These are phyloP conservation scores for Stegana nigrithorax DNA, from an alignment of 2,888 invertebrate genomes.

Conservation along the genomic window DNA sequence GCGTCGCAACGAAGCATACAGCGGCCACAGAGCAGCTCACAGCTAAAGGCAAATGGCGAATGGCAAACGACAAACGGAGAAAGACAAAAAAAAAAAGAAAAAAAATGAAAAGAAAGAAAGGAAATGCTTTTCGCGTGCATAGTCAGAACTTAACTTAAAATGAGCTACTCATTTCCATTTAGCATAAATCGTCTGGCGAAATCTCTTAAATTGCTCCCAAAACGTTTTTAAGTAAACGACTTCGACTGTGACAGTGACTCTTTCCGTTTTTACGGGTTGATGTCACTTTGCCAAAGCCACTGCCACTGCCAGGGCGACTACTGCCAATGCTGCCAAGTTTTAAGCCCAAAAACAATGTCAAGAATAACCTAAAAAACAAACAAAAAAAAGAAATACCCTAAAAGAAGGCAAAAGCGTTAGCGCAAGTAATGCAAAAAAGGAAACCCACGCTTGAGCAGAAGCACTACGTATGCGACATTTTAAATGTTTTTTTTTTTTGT, in stretches of 20 bases:
- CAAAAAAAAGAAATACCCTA: not conserved
- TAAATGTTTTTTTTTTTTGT: not conserved
- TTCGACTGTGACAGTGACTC: constrained; percentile 33
- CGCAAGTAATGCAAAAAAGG: not conserved
- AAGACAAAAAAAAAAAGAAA: not conserved
- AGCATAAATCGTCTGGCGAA: constrained; percentile 49
- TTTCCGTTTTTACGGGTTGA: no score
- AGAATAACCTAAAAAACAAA: no score
- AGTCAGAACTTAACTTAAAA: no score
- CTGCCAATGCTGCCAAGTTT: no score
- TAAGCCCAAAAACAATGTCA: no score
- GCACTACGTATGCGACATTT: not conserved
- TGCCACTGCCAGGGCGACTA: no score
- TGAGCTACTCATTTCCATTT: constrained; percentile 14
- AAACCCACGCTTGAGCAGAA: not conserved
- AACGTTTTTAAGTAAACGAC: constrained; percentile 48
- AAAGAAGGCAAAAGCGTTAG: not conserved
- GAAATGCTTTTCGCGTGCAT: not conserved
- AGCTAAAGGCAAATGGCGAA: no score
- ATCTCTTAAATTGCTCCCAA: constrained; percentile 55
- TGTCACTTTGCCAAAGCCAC: no score
- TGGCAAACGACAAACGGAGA: not conserved
- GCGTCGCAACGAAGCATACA: no score
- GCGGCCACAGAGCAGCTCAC: no score
- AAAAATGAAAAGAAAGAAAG: not conserved